Conservation (phyloP, 92 coral and sea anemone species). For the Porites cylindrica region DNA sequence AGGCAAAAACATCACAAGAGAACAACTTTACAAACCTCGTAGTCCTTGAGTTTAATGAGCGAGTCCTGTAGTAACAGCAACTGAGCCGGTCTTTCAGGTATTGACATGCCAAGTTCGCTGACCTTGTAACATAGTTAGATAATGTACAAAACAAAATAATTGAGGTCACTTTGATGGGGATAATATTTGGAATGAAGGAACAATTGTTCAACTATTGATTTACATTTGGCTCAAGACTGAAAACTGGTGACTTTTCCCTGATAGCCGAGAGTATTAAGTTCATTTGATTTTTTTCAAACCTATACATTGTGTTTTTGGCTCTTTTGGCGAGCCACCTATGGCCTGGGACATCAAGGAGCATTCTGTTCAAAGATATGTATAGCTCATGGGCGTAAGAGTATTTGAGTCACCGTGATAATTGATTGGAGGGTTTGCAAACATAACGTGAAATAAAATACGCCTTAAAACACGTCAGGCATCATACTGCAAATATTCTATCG, state of each 20-base stretch:
- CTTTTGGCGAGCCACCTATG: too few species aligned
- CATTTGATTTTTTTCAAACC: too few species aligned
- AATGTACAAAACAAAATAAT: not conserved
- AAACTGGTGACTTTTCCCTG: not conserved
- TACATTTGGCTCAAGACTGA: not conserved
- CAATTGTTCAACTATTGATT: not conserved
- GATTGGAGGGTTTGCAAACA: too few species aligned
- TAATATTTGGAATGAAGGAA: not conserved
- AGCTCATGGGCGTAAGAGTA: too few species aligned
- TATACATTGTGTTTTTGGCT: too few species aligned
- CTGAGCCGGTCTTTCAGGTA: conserved; percentile 99
- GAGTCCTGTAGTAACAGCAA: conserved; percentile 92
- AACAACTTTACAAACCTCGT: conserved; percentile 63
- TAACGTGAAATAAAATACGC: too few species aligned
- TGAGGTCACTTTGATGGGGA: not conserved
- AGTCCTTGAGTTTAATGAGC: conserved; percentile 89
- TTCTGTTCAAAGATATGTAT: too few species aligned
- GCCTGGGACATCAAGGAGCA: too few species aligned
- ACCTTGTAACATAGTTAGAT: conserved; percentile 44
- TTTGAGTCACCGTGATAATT: too few species aligned
- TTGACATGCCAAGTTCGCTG: conserved; percentile 97
- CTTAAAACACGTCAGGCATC: too few species aligned
- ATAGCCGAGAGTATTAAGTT: too few species aligned
- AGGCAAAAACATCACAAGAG: not conserved
- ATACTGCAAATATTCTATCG: too few species aligned